These are phyloP conservation scores for Dendronephthya gigantea DNA, from an alignment of 64 coral and sea anemone genomes.

Conservation along the genomic window DNA sequence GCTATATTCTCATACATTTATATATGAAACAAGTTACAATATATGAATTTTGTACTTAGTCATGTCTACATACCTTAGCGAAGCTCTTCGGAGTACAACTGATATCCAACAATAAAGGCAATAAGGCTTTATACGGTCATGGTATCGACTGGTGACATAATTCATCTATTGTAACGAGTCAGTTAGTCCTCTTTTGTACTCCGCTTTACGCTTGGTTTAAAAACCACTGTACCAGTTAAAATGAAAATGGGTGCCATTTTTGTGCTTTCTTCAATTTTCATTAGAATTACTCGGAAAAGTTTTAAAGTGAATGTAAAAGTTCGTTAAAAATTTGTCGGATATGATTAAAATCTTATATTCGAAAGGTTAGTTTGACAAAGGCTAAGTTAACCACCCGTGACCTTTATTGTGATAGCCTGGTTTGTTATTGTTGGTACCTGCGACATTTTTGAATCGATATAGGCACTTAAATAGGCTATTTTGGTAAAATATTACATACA, in stretches of 20 bases:
- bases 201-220: constrained; percentile 13
- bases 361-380: neutral
- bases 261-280: neutral
- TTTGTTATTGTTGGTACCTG: constrained; percentile 5
- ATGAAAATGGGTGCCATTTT: neutral
- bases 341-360: neutral
- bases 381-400: neutral
- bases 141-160: constrained; percentile 5
- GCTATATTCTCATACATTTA: too few species aligned
- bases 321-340: neutral
- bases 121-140: neutral
- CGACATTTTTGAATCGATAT: neutral
- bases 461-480: neutral
- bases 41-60: neutral
- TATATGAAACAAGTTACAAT: too few species aligned
- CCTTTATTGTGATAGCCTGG: neutral
- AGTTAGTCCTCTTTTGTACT: neutral
- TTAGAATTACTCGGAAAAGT: neutral
- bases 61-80: neutral
- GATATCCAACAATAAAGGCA: neutral
- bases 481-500: neutral
- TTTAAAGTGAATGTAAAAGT: neutral
- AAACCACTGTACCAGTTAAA: neutral
- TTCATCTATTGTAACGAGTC: neutral
- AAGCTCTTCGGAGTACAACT: neutral